Evolutionary conservation across 2,888 invertebrate species (phyloP), one percentile per base, ranked within the genome.

Genomic region (Bedellia somnulentella): DNA sequence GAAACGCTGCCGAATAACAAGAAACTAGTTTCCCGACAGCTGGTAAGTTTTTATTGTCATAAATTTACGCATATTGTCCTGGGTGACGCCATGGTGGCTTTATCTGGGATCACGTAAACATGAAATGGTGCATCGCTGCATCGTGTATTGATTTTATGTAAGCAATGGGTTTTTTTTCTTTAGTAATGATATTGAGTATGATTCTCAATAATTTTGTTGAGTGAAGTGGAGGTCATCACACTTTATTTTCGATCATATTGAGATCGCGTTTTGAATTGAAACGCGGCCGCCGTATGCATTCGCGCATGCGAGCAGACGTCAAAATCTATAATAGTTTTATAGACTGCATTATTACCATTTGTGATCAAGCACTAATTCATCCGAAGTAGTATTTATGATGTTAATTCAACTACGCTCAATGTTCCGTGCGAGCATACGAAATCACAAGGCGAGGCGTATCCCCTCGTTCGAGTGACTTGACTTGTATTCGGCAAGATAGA

Each of bases 61-160:
- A 53, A 61, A 68, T 73, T 64, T 70, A 60, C 67, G 60, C 70
- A 73, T 73, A 70, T 68, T 63, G 73, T 73, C 75, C 73, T 70
- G 75, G 71, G 75, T 76, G 76, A 78, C 80, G 81, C 81, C 81
- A 81, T 81, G 78, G 78, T 78, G 78, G 75, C 71, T 71, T 70
- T 75, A 75, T 77, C 76, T 75, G 73, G 75, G 73, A 79, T 79
- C 81, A 81, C 80, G 81, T 80, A 80, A 79, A 77, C 77, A 76
- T 66, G 71, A 73, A 73, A 75, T 73, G 75, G 73, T 75, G 75
- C 75, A 75, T 71, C 73, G 62, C 66, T 75, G 75, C 75, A 75
- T 70, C 66, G 67, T 68, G 63, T 73, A 75, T 75, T 61, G 75
- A 71, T 73, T 68, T 5, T 57, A 56, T 52, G 43, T 58, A 61